phyloP scores from a whole-genome alignment of 2,888 invertebrate species.

The Sinhomidia bicolor region DNA sequence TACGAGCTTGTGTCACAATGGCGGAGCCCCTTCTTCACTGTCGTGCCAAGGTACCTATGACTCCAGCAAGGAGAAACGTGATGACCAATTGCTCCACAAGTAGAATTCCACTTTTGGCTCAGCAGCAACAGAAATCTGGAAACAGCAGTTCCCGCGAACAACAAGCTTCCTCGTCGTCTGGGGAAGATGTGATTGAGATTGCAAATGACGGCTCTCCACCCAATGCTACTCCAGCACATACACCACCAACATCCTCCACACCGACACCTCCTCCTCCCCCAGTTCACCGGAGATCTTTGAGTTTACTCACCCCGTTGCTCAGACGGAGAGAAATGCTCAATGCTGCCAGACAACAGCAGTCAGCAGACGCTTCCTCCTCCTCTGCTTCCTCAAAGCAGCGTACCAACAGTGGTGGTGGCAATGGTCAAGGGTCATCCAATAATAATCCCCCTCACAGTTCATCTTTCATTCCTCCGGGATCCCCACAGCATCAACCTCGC shows the following conservation, averaged over 20 bases:
- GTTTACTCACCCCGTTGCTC: conserved; percentile 77
- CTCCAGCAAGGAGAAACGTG: conserved; percentile 63
- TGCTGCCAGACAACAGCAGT: conserved; percentile 66
- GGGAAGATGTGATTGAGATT: conserved; percentile 67
- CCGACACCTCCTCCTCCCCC: conserved; percentile 71
- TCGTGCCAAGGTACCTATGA: conserved; percentile 71
- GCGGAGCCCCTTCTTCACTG: conserved; percentile 66
- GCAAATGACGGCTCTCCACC: conserved; percentile 62
- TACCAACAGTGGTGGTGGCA: conserved; percentile 46
- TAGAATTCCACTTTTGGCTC: conserved; percentile 29
- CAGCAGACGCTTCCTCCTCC: conserved; percentile 42
- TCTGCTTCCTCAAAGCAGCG: conserved; percentile 32
- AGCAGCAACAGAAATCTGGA: conserved; percentile 16
- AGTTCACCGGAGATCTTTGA: conserved; percentile 76
- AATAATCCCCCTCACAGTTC: conserved; percentile 72
- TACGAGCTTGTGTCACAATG: conserved; percentile 62
- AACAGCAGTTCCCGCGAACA: not conserved
- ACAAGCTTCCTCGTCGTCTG: conserved; percentile 38
- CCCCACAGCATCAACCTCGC: conserved; percentile 85
- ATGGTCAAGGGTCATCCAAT: conserved; percentile 52
- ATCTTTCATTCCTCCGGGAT: conserved; percentile 78
- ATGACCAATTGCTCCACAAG: conserved; percentile 71
- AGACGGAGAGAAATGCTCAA: conserved; percentile 76
- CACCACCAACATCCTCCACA: conserved; percentile 41
- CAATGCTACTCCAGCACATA: conserved; percentile 48